Conservation (phyloP, 2,113 vertebrate genomes). For the Tricholaema leucomelas region DNA sequence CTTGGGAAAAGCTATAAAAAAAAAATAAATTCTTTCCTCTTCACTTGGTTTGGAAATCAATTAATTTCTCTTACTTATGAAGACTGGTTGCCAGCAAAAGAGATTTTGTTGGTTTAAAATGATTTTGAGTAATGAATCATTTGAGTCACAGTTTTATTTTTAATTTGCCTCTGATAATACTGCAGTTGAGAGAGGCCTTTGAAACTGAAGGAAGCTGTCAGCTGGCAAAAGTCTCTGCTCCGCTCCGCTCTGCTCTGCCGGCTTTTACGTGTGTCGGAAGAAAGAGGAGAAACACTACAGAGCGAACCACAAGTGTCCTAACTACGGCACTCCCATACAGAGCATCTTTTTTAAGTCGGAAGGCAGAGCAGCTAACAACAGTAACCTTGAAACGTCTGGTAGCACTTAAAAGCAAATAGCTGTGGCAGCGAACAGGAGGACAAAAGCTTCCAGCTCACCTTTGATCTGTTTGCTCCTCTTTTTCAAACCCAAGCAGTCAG, state of each 20-base stretch:
- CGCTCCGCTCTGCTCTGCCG: neutral
- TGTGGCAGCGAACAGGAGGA: neutral
- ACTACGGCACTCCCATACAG: neutral
- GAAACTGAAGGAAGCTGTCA: neutral
- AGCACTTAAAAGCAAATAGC: neutral
- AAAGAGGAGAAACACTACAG: neutral
- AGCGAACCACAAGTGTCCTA: neutral
- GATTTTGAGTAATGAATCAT: neutral
- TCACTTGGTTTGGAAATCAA: neutral
- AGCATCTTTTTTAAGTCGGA: neutral
- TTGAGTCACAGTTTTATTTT: neutral
- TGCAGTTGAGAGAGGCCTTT: constrained; percentile 29
- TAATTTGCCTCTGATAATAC: neutral
- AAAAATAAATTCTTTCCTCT: neutral
- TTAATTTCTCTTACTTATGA: neutral
- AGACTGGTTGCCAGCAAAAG: neutral
- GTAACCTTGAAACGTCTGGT: neutral
- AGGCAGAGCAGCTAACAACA: neutral
- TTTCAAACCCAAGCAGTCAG: neutral
- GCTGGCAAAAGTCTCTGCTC: neutral
- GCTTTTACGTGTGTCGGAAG: neutral
- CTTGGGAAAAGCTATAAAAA: no score
- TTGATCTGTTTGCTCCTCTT: neutral
- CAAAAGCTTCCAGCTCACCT: neutral
- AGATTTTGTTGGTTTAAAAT: neutral